Evolutionary conservation across 2,888 invertebrate genomes (phyloP).

Genomic region (Protonemura montana): DNA sequence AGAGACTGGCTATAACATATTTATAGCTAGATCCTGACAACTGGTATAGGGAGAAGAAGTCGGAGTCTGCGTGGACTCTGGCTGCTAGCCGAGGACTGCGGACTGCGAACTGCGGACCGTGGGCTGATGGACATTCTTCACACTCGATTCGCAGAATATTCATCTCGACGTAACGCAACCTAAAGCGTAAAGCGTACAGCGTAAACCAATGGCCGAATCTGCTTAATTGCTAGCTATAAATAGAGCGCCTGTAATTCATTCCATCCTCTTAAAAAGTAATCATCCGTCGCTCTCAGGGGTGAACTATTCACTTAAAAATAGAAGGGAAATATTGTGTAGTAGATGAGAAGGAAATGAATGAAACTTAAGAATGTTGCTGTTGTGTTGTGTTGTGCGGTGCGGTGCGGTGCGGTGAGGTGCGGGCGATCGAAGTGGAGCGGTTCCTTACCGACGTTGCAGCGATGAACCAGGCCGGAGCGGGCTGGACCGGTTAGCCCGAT

Average conservation of each 20-base stretch:
- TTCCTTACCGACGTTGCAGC: not conserved
- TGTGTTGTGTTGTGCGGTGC: too few species aligned
- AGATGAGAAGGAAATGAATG: not conserved
- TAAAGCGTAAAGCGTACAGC: not conserved
- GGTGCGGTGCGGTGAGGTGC: too few species aligned
- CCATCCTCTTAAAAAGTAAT: not conserved
- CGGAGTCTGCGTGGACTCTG: not conserved
- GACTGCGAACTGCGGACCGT: constrained; percentile 8
- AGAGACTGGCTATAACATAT: not conserved
- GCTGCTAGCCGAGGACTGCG: not conserved
- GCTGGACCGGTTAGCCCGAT: too few species aligned
- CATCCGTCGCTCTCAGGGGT: not conserved
- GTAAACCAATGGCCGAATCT: constrained; percentile 2
- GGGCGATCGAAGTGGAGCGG: not conserved
- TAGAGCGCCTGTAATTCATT: not conserved
- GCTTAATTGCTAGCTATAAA: not conserved
- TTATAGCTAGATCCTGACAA: not conserved
- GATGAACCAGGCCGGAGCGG: not conserved
- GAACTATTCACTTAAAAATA: not conserved
- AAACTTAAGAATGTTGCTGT: not conserved
- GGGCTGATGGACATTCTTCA: not conserved
- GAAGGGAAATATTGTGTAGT: not conserved
- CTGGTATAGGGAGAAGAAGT: not conserved
- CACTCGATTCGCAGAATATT: not conserved
- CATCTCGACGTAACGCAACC: too few species aligned